Percentiles rank a stretch among this genome's conserved stretches.
These are phyloP conservation scores for Hyperoplus immaculatus DNA, from an alignment of 2,797 vertebrate species.

Conservation along the genomic window DNA sequence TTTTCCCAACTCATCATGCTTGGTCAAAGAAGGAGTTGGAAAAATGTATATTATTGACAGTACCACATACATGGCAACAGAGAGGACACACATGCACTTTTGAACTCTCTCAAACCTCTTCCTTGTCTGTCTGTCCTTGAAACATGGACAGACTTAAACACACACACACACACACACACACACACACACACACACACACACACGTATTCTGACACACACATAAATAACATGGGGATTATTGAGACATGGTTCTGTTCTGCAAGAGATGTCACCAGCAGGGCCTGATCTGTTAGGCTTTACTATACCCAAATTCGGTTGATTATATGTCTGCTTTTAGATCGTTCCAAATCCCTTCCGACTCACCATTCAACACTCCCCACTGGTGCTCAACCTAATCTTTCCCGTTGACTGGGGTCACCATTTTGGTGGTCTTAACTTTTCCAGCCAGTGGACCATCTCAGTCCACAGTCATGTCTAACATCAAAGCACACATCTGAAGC, in stretches of 20 bases:
- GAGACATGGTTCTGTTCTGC: conserved; percentile 65
- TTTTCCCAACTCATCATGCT: conserved; percentile 38
- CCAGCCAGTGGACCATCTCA: conserved; percentile 45
- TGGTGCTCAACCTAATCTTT: conserved; percentile 78
- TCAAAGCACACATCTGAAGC: conserved; percentile 17
- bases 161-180: conserved; percentile 17
- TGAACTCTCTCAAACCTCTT: conserved; percentile 20
- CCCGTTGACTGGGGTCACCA: conserved; percentile 66
- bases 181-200: conserved; percentile 24
- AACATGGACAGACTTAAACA: neutral
- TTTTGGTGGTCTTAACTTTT: conserved; percentile 70
- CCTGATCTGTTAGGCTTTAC: conserved; percentile 73
- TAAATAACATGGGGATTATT: conserved; percentile 67
- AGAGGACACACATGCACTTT: conserved; percentile 12
- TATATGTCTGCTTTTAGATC: conserved; percentile 78
- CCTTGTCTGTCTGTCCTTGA: conserved; percentile 13
- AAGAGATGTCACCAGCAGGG: conserved; percentile 60
- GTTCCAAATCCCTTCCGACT: conserved; percentile 73
- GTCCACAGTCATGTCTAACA: conserved; percentile 24
- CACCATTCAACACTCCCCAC: conserved; percentile 74
- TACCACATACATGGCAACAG: conserved; percentile 45
- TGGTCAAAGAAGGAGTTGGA: conserved; percentile 48
- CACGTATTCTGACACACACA: conserved; percentile 44
- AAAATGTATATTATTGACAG: conserved; percentile 65
- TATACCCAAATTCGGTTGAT: conserved; percentile 71